These are phyloP conservation scores for Dinothrombium tinctorium DNA, from an alignment of 1,140 invertebrate species.

Conservation along the genomic window DNA sequence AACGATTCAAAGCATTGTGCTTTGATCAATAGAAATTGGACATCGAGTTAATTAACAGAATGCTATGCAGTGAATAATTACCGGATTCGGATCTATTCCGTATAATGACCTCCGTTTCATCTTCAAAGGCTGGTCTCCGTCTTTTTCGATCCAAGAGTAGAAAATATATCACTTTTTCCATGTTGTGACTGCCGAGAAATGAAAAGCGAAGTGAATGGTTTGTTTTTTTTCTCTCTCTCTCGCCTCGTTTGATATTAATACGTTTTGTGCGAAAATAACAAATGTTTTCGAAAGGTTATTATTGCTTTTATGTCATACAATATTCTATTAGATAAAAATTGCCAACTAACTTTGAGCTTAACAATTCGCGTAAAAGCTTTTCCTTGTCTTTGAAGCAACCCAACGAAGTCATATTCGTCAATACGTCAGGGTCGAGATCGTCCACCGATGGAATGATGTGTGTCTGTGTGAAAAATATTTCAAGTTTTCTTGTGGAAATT, in stretches of 20 bases:
- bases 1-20: too few species aligned
- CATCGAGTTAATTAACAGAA: too few species aligned
- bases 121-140: constrained; percentile 78
- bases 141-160: constrained; percentile 85
- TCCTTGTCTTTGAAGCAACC: constrained; percentile 98
- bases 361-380: constrained; percentile 73
- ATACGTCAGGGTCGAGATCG: constrained; percentile 86
- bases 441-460: constrained; percentile 86
- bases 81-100: constrained; percentile 23
- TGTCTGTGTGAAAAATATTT: constrained; percentile 29
- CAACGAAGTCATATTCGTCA: constrained; percentile 86
- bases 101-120: constrained; percentile 59
- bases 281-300: background rate
- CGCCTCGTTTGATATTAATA: too few species aligned
- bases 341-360: constrained; percentile 78
- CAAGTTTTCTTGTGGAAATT: background rate
- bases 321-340: constrained; percentile 9
- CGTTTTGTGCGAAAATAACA: background rate
- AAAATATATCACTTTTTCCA: constrained; percentile 98
- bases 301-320: background rate
- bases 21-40: too few species aligned
- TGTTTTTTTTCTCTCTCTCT: too few species aligned
- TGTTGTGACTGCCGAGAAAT: constrained; percentile 58
- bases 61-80: too few species aligned
- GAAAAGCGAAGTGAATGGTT: background rate